These are phyloP conservation scores for Cydia pomonella DNA, from an alignment of 1,140 invertebrate species.

Conservation along the genomic window DNA sequence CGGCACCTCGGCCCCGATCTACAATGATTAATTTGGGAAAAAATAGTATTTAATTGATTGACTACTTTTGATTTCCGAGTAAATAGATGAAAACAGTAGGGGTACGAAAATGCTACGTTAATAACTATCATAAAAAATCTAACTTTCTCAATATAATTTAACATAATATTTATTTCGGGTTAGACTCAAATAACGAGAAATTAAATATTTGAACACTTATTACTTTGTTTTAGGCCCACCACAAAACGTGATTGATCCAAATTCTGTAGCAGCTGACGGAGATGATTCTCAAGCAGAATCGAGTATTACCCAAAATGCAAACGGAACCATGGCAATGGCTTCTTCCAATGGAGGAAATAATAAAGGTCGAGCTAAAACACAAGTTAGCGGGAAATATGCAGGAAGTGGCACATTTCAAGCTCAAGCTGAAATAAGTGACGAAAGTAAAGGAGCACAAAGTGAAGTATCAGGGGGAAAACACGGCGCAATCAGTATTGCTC, in stretches of 20 bases:
- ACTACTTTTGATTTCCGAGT: no score
- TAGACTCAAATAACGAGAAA: no score
- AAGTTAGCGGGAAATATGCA: constrained; percentile 89
- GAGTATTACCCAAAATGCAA: constrained; percentile 84
- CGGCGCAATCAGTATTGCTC: constrained; percentile 87
- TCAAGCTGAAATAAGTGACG: constrained; percentile 89
- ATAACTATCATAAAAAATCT: no score
- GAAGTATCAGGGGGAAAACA: constrained; percentile 88
- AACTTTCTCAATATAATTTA: no score
- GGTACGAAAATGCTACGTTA: no score
- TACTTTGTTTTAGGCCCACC: constrained; percentile 53
- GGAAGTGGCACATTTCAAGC: constrained; percentile 89
- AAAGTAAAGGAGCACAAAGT: constrained; percentile 85
- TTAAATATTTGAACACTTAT: background rate
- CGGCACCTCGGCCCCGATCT: no score
- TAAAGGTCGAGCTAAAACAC: constrained; percentile 87
- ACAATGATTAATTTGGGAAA: no score
- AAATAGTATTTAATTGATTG: no score
- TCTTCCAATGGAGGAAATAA: constrained; percentile 87
- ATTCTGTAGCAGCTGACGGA: constrained; percentile 64
- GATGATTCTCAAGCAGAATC: constrained; percentile 89
- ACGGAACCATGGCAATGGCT: constrained; percentile 87
- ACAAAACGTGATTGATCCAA: constrained; percentile 68
- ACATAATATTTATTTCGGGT: no score
- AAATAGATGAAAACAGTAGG: no score